A percentile compares a stretch with the other conserved stretches of the same genome.
These are phyloP conservation scores for Thripadectes ignobilis DNA, from an alignment of 2,797 vertebrate species.

Conservation along the genomic window DNA sequence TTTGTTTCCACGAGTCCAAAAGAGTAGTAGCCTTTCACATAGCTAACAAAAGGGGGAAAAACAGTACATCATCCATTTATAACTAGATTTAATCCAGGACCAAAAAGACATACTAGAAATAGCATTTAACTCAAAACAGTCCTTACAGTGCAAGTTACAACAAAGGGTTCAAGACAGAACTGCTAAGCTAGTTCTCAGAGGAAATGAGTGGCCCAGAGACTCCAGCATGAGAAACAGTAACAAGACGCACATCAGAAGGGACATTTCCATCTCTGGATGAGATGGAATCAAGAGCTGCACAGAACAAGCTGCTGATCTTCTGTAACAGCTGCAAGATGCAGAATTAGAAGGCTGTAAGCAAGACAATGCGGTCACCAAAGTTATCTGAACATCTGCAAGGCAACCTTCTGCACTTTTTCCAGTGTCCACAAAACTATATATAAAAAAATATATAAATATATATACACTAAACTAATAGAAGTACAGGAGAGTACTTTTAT, in stretches of 20 bases:
- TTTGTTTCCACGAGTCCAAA: slow-evolving; percentile 93
- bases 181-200: background rate
- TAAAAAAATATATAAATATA: no score
- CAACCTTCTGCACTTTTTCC: background rate
- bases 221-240: background rate
- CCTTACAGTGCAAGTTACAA: background rate
- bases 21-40: slow-evolving; percentile 91
- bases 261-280: background rate
- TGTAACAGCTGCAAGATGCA: rapidly evolving
- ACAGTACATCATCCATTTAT: background rate
- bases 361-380: background rate
- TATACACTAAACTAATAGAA: background rate
- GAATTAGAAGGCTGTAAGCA: background rate
- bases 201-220: background rate
- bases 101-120: background rate
- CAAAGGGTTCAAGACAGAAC: background rate
- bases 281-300: background rate
- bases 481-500: background rate
- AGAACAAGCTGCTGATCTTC: background rate
- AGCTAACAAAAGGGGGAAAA: slow-evolving; percentile 73
- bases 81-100: background rate
- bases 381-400: background rate
- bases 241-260: background rate
- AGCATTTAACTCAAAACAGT: background rate
- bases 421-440: background rate